phyloP scores from a whole-genome alignment of 1,140 invertebrate genomes.

The Papilio polyxenes region DNA sequence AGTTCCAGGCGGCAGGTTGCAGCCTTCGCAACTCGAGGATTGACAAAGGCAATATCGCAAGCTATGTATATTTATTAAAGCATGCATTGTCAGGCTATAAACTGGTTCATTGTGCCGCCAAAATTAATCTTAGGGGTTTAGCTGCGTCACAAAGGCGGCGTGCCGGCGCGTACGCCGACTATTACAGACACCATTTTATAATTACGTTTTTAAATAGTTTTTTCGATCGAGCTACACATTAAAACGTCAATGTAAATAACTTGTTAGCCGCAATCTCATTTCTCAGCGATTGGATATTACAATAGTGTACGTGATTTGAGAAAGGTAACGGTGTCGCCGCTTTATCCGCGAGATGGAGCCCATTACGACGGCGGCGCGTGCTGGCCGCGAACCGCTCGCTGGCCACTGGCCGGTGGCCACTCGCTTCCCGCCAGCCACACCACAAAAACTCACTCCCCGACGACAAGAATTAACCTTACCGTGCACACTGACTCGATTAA shows the following conservation, averaged over 20 bases:
- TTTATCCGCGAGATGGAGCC: constrained; percentile 77
- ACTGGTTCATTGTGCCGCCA: constrained; percentile 74
- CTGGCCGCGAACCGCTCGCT: constrained; percentile 15
- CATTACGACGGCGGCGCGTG: constrained; percentile 60
- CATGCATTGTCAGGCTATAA: constrained; percentile 70
- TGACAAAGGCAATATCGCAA: constrained; percentile 75
- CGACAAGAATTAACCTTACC: constrained; percentile 34
- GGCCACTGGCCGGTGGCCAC: constrained; percentile 5
- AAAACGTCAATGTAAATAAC: constrained; percentile 81
- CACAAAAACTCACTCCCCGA: constrained; percentile 37
- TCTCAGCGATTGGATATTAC: constrained; percentile 79
- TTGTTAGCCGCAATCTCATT: constrained; percentile 81
- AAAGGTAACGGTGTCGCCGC: constrained; percentile 77
- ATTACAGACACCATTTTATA: constrained; percentile 76
- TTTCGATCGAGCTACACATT: constrained; percentile 74
- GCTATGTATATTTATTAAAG: constrained; percentile 70
- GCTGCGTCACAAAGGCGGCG: constrained; percentile 73
- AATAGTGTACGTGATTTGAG: constrained; percentile 80
- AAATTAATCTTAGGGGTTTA: constrained; percentile 79
- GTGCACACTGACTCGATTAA: constrained; percentile 46
- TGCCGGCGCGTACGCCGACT: constrained; percentile 74
- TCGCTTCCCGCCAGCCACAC: constrained; percentile 3
- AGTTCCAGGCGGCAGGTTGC: constrained; percentile 39
- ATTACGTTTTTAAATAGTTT: constrained; percentile 81
- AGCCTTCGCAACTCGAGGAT: constrained; percentile 68